A percentile compares a stretch with the other conserved stretches of the same genome.
phyloP scores from a whole-genome alignment of 23 tunicate genomes.

The Trididemnum nubilum region DNA sequence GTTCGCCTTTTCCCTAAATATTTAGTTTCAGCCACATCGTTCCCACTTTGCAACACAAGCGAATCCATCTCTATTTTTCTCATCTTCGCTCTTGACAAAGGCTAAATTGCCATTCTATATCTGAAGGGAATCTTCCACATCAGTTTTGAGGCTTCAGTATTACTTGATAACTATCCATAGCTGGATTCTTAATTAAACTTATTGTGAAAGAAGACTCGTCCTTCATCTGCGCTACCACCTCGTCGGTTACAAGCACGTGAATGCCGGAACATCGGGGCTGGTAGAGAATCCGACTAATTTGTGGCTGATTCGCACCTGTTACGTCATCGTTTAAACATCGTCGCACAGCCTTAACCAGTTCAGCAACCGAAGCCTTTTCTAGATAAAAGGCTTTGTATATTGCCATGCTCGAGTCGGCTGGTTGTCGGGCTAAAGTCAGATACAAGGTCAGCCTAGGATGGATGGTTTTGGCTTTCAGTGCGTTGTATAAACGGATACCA shows the following conservation, averaged over 20 bases:
- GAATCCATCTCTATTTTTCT: no score
- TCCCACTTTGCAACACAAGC: no score
- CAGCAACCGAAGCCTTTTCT: conserved; percentile 52
- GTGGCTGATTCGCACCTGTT: conserved; percentile 13
- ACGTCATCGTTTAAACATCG: conserved; percentile 49
- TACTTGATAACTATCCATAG: conserved; percentile 65
- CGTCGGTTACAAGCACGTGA: conserved; percentile 93
- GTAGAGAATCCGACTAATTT: conserved; percentile 56
- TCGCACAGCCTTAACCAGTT: conserved; percentile 59
- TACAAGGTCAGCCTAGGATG: conserved; percentile 78
- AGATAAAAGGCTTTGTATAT: conserved; percentile 74
- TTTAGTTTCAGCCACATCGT: no score
- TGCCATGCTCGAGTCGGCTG: conserved; percentile 7
- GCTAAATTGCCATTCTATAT: no score
- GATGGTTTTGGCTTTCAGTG: conserved; percentile 59
- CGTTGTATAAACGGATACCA: conserved; percentile 84
- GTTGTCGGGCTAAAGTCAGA: conserved; percentile 53
- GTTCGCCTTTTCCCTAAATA: no score
- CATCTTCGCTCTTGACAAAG: no score
- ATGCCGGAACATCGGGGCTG: conserved; percentile 79
- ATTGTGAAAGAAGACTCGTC: conserved; percentile 82
- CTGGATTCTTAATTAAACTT: conserved; percentile 60
- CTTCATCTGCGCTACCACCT: conserved; percentile 81
- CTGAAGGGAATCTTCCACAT: no score
- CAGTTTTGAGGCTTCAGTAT: conserved; percentile 58